These are phyloP conservation scores for Xestia c-nigrum DNA, from an alignment of 2,888 invertebrate species.

Conservation along the genomic window DNA sequence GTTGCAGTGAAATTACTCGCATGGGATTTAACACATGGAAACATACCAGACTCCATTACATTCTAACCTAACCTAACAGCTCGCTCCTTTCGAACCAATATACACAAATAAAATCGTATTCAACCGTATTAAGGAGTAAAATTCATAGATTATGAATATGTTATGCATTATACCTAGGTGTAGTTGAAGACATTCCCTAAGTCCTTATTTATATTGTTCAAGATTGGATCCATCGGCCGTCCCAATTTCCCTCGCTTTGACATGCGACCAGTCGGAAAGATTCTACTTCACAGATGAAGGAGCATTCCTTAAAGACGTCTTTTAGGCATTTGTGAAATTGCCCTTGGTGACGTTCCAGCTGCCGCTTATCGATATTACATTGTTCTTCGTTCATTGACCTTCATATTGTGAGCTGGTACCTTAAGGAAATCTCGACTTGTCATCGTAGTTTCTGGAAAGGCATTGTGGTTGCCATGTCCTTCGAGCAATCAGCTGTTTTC, in stretches of 20 bases:
- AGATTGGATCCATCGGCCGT: slow-evolving; percentile 49
- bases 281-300: slow-evolving; percentile 65
- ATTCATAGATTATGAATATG: not conserved
- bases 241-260: slow-evolving; percentile 61
- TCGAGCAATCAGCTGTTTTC: not conserved
- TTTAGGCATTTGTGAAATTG: slow-evolving; percentile 49
- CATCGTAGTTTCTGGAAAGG: not conserved
- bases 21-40: not conserved
- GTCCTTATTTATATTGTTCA: slow-evolving; percentile 56
- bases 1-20: not conserved
- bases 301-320: slow-evolving; percentile 52
- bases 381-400: slow-evolving; percentile 20
- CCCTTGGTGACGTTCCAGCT: slow-evolving; percentile 26
- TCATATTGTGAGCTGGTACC: not conserved
- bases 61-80: not conserved
- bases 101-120: slow-evolving; percentile 4
- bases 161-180: slow-evolving; percentile 15
- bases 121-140: not conserved
- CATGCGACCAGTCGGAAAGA: slow-evolving; percentile 63
- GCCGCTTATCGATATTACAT: slow-evolving; percentile 38
- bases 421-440: not conserved
- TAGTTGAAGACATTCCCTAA: slow-evolving; percentile 35
- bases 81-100: not conserved
- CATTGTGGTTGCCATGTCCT: too few species aligned
- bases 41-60: not conserved